These are phyloP conservation scores for Mus caroli DNA, from an alignment of 2,797 vertebrate genomes.

Conservation along the genomic window DNA sequence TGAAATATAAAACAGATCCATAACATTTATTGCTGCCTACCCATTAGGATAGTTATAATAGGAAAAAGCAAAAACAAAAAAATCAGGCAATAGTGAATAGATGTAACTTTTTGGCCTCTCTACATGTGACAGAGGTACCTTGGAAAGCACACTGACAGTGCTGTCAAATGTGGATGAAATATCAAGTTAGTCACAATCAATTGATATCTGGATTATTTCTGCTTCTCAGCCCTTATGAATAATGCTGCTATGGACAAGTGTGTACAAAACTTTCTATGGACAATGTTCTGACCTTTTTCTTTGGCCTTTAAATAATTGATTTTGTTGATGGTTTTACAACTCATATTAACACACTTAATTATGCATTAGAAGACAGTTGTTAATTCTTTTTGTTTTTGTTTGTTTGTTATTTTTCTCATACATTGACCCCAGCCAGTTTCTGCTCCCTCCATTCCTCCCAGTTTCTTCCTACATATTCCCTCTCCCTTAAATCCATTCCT, in stretches of 20 bases:
- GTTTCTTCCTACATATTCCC: neutral
- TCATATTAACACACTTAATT: neutral
- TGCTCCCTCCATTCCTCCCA: neutral
- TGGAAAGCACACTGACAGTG: neutral
- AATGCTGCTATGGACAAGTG: neutral
- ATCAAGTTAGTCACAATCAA: neutral
- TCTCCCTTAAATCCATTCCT: neutral
- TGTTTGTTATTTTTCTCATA: neutral
- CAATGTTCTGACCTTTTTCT: neutral
- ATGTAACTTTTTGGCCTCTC: neutral
- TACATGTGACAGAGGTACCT: neutral
- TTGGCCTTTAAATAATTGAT: neutral
- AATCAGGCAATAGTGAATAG: neutral
- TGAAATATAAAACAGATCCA: slow-evolving; percentile 20
- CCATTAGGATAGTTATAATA: neutral
- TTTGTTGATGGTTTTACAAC: slow-evolving; percentile 2
- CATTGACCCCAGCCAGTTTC: neutral
- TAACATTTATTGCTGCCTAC: neutral
- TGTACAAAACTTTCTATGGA: neutral
- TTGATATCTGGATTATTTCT: neutral
- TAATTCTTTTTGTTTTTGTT: neutral
- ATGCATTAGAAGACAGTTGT: neutral
- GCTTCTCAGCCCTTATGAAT: neutral
- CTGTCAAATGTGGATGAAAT: neutral
- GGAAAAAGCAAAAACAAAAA: slow-evolving; percentile 10